Evolutionary conservation across 2,113 vertebrate species (phyloP).

Genomic region (Lagopus muta): DNA sequence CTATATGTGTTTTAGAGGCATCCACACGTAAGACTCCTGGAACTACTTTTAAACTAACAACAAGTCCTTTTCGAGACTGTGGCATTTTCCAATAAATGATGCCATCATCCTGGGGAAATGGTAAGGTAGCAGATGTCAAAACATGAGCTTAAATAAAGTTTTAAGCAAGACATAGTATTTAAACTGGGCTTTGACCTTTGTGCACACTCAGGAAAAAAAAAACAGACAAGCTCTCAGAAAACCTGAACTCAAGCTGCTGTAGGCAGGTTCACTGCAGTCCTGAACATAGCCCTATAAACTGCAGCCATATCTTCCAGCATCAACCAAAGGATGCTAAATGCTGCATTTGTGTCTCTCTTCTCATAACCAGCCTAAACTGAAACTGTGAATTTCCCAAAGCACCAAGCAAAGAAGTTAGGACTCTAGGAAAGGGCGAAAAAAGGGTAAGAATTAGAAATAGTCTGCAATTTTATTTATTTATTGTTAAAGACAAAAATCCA

Average conservation of each 20-base stretch:
- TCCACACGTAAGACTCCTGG: neutral
- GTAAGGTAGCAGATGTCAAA: neutral
- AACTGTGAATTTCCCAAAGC: neutral
- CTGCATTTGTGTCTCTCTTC: neutral
- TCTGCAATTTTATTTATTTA: neutral
- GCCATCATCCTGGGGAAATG: neutral
- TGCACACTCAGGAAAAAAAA: neutral
- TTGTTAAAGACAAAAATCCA: neutral
- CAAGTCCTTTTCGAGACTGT: neutral
- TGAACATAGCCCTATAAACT: neutral
- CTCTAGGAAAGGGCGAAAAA: neutral
- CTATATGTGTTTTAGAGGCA: neutral
- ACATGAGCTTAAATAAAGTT: neutral
- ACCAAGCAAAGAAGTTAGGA: neutral
- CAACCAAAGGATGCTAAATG: neutral
- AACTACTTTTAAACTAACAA: conserved; percentile 31
- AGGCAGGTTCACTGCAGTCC: neutral
- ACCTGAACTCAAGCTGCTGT: neutral
- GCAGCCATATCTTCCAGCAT: neutral
- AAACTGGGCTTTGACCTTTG: neutral
- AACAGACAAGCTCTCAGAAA: neutral
- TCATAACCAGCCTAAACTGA: neutral
- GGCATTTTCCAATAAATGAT: neutral
- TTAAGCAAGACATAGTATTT: neutral
- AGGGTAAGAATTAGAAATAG: neutral